phyloP scores from a whole-genome alignment of 2,797 vertebrate genomes.

The Cynodonichthys magdalenae region DNA sequence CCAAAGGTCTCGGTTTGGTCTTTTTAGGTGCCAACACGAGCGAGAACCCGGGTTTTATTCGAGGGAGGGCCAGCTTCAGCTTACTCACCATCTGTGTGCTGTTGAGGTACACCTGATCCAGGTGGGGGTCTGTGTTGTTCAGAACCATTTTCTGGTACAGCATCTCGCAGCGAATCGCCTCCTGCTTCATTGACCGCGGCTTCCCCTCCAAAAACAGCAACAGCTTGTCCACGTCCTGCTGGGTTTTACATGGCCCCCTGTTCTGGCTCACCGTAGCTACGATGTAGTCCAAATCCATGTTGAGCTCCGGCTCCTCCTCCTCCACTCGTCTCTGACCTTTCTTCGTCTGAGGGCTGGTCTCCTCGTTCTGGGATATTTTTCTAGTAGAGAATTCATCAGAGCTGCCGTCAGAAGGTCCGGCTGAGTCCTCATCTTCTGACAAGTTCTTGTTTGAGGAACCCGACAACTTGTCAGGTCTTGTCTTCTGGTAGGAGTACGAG shows the following conservation, averaged over 20 bases:
- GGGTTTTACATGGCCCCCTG: conserved; percentile 78
- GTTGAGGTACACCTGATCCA: conserved; percentile 28
- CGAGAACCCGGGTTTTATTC: conserved; percentile 65
- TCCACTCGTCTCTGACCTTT: neutral
- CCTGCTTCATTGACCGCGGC: conserved; percentile 60
- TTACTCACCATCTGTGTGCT: conserved; percentile 60
- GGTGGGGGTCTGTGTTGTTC: conserved; percentile 60
- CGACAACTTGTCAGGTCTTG: conserved; percentile 22
- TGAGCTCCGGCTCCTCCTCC: conserved; percentile 32
- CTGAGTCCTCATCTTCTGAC: neutral
- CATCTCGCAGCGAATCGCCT: conserved; percentile 77
- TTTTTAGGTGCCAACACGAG: conserved; percentile 58
- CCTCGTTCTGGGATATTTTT: conserved; percentile 2
- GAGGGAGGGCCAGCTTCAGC: conserved; percentile 76
- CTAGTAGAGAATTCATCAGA: neutral
- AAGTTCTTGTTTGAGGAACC: conserved; percentile 4
- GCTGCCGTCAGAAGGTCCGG: conserved; percentile 7
- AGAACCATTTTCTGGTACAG: conserved; percentile 77
- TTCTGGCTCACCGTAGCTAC: conserved; percentile 64
- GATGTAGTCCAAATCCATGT: conserved; percentile 64
- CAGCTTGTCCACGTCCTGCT: conserved; percentile 78
- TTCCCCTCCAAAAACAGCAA: conserved; percentile 69
- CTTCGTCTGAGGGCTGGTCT: conserved; percentile 3
- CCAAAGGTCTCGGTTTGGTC: conserved; percentile 1
- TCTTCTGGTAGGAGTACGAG: conserved; percentile 32